Percentiles rank a stretch among this genome's conserved stretches.
phyloP scores from a whole-genome alignment of 2,888 invertebrate species.

The Agrotis ipsilon region DNA sequence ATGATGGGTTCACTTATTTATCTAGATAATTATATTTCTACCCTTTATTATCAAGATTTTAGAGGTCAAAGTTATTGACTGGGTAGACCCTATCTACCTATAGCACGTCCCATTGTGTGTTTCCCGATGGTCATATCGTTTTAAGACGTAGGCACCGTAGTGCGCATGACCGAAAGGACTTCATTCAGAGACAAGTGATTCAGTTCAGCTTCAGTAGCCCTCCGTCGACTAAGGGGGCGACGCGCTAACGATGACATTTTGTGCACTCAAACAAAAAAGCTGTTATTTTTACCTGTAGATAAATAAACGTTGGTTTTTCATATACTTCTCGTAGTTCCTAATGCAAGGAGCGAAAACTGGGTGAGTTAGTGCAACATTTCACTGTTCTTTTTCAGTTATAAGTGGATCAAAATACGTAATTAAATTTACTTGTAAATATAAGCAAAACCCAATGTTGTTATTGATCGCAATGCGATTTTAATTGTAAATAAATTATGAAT shows the following conservation, averaged over 20 bases:
- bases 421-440: slow-evolving; percentile 58
- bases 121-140: slow-evolving; percentile 28
- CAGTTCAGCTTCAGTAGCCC: slow-evolving; percentile 70
- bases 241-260: slow-evolving; percentile 33
- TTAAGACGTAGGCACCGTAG: not conserved
- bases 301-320: slow-evolving; percentile 8
- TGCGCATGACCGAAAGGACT: slow-evolving; percentile 75
- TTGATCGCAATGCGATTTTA: slow-evolving; percentile 48
- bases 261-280: slow-evolving; percentile 26
- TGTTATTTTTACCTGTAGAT: slow-evolving; percentile 42
- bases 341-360: slow-evolving; percentile 12
- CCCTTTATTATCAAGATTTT: not conserved
- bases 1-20: not conserved
- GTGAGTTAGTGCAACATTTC: slow-evolving; percentile 38
- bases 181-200: slow-evolving; percentile 72
- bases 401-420: slow-evolving; percentile 62
- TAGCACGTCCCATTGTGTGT: slow-evolving; percentile 7
- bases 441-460: slow-evolving; percentile 38
- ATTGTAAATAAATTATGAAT: slow-evolving; percentile 15
- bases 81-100: not conserved
- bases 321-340: not conserved
- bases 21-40: not conserved
- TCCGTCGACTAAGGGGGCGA: slow-evolving; percentile 62
- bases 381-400: slow-evolving; percentile 31
- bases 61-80: slow-evolving; percentile 25